A percentile compares a stretch with the other conserved stretches of the same genome.
Conservation (phyloP, 2,113 vertebrate genomes). For the Trinectes maculatus region DNA sequence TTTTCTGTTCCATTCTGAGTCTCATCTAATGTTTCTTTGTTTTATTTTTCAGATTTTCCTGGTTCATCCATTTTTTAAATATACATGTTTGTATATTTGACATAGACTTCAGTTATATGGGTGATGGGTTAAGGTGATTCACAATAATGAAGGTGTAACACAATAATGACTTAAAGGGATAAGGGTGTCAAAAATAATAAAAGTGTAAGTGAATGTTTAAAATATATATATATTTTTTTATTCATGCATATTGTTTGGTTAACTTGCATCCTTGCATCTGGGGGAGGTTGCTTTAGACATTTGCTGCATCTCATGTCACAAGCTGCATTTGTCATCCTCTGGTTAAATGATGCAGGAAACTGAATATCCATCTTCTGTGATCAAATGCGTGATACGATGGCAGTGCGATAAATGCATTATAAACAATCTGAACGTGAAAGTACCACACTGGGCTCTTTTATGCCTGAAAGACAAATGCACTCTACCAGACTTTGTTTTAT, state of each 20-base stretch:
- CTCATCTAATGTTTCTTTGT: background rate
- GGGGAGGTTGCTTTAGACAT: slow-evolving; percentile 59
- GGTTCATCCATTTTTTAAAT: too few relatives aligned
- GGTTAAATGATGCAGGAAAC: slow-evolving; percentile 78
- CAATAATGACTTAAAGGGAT: background rate
- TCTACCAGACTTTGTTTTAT: slow-evolving; percentile 18
- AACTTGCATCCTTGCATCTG: slow-evolving; percentile 33
- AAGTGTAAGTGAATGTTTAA: background rate
- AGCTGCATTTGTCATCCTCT: slow-evolving; percentile 70
- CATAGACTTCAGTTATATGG: too few relatives aligned
- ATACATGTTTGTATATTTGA: too few relatives aligned
- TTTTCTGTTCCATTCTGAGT: too few relatives aligned
- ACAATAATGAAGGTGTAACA: too few relatives aligned
- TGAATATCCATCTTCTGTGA: slow-evolving; percentile 78
- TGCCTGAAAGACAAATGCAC: slow-evolving; percentile 9
- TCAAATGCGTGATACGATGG: slow-evolving; percentile 67
- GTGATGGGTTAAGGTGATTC: too few relatives aligned
- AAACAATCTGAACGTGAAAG: slow-evolving; percentile 61
- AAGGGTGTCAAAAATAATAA: background rate
- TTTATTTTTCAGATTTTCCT: background rate
- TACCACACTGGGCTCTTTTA: slow-evolving; percentile 4
- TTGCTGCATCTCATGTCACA: slow-evolving; percentile 60
- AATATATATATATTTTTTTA: background rate
- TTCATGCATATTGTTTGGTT: slow-evolving; percentile 16
- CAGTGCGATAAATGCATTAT: slow-evolving; percentile 60